A percentile compares a stretch with the other conserved stretches of the same genome.
Conservation (phyloP, 2,888 invertebrate species). For the Polydesmus complanatus region DNA sequence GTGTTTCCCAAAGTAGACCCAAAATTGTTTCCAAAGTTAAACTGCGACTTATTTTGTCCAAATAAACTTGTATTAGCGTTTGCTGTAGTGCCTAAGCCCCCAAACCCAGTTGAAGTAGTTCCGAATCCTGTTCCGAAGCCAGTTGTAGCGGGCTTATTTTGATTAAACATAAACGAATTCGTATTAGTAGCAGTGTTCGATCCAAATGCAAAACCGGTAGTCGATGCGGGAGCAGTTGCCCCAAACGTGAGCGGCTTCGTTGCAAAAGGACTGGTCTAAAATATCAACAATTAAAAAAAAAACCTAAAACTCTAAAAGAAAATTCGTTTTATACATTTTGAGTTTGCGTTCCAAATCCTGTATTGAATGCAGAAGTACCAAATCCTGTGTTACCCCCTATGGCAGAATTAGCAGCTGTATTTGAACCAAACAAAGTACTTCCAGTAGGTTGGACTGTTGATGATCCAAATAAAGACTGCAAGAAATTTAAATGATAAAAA, state of each 20-base stretch:
- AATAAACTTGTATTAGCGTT: constrained; percentile 20
- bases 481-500: not conserved
- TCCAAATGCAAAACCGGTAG: constrained; percentile 20
- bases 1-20: constrained; percentile 4
- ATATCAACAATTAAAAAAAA: constrained; percentile 17
- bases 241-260: constrained; percentile 29
- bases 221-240: constrained; percentile 21
- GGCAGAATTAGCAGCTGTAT: constrained; percentile 21
- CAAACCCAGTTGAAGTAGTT: constrained; percentile 28
- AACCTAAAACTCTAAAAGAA: constrained; percentile 20
- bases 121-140: constrained; percentile 33
- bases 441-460: constrained; percentile 14
- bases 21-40: constrained; percentile 14
- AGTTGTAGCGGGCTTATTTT: constrained; percentile 19
- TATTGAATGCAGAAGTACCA: constrained; percentile 17
- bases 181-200: constrained; percentile 21
- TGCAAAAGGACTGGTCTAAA: constrained; percentile 21
- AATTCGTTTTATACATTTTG: constrained; percentile 6
- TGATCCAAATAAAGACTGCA: not conserved
- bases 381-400: not conserved
- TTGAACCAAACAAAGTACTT: constrained; percentile 22
- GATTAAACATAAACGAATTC: constrained; percentile 11
- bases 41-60: constrained; percentile 14
- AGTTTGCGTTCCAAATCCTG: constrained; percentile 31
- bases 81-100: constrained; percentile 20